Evolutionary conservation across 1,140 invertebrate species (phyloP), one percentile per base, ranked within the genome.

Genomic region (Drosophila biarmipes): DNA sequence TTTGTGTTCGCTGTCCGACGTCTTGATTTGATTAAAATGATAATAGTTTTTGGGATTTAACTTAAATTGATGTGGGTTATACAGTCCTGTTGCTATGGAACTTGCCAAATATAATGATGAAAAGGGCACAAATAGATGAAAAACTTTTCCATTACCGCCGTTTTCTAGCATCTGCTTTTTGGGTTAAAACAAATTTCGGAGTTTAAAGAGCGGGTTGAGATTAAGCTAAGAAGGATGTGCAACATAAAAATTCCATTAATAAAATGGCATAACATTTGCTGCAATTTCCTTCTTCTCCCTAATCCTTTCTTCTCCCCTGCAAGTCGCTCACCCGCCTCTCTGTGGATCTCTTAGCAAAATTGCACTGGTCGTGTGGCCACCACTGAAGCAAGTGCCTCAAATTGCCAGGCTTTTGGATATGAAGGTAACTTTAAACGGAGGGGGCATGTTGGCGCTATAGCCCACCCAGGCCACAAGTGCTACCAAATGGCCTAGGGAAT

Each of bases 31-130:
- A 82, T 82, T 82, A 82, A 84, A 82, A 84, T 75, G 80, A 84
- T 82, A 82, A 84, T 84, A 82, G 80, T 82, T 82, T 79, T 84
- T 74, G 74, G 80, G 80, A 82, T 78, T 82, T 82, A 78, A 84
- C 63, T 75, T 75, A 78, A 82, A 78, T 81, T 82, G 79, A 82
- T 81, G 79, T 78, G 69, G 78, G 79, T 75, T 75, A 72, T 27
- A 14, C n/a, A 35, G 49, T 53, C 49, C 19, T 40, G 51, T 62
- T 42, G 56, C 55, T n/a, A 42, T 19, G 59, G 12, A 12, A 45
- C 35, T 48, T n/a, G 17, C 31, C 27, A 15, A 6, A 24, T 2
- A 19, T 19, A 21, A 14, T 24, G 10, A 45, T 43, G 42, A 43
- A 49, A 34, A 49, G 27, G 42, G 21, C 2, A 15, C 10, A 51